Evolutionary conservation across 2,797 vertebrate species (phyloP).

Genomic region (Notolepis coatsorum): DNA sequence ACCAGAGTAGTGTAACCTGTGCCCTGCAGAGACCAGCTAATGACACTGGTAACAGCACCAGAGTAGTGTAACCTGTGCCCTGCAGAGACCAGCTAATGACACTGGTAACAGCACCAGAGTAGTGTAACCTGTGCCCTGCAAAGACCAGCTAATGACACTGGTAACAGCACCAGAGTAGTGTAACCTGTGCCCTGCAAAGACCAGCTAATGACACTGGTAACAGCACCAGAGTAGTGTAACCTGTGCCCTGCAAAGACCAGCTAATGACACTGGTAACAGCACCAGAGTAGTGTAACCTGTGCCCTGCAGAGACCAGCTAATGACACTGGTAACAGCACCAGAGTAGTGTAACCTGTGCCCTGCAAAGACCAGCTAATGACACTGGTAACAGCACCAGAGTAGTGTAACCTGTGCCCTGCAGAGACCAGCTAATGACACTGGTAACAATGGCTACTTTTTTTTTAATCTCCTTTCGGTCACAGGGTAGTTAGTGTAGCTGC

Average conservation of each 20-base stretch:
- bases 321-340: neutral
- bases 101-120: neutral
- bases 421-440: constrained; percentile 43
- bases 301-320: constrained; percentile 10
- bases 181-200: constrained; percentile 17
- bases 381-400: no score
- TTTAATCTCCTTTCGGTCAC: no score
- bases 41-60: constrained; percentile 41
- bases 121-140: constrained; percentile 14
- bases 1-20: constrained; percentile 20
- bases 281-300: constrained; percentile 10
- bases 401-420: constrained; percentile 27
- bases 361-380: constrained; percentile 12
- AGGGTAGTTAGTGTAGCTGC: constrained; percentile 34
- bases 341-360: constrained; percentile 11
- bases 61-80: constrained; percentile 11
- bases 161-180: neutral
- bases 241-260: constrained; percentile 9
- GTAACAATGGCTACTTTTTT: constrained; percentile 42
- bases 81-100: constrained; percentile 8
- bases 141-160: neutral
- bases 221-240: constrained; percentile 4
- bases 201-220: neutral
- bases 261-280: neutral
- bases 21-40: constrained; percentile 41